A percentile compares a stretch with the other conserved stretches of the same genome.
Conservation (phyloP, 2,113 vertebrate genomes). For the Montifringilla adamsi region DNA sequence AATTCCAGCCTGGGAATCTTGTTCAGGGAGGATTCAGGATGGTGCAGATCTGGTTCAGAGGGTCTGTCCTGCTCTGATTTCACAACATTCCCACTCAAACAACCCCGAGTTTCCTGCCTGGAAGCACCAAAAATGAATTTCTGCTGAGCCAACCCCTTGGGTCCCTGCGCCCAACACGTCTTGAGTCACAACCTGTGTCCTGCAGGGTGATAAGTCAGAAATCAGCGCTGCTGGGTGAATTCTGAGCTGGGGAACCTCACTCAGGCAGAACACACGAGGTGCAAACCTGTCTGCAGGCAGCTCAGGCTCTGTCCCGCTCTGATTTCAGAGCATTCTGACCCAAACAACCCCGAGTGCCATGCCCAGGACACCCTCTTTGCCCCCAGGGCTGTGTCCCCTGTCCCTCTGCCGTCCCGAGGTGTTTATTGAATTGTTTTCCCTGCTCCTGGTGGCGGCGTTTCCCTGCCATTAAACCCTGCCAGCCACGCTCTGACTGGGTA, state of each 20-base stretch:
- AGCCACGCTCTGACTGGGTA: conserved; percentile 77
- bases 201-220: no score
- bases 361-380: neutral
- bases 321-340: neutral
- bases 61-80: accelerated
- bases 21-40: accelerated
- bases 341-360: neutral
- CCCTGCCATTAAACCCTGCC: conserved; percentile 76
- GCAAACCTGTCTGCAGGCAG: neutral
- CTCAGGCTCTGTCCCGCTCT: neutral
- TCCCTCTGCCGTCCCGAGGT: conserved; percentile 9
- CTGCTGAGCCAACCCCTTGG: neutral
- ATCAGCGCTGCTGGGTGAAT: neutral
- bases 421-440: conserved; percentile 83
- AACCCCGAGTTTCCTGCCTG: neutral
- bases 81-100: neutral
- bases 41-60: accelerated
- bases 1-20: neutral
- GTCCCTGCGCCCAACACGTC: accelerated
- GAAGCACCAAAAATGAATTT: neutral
- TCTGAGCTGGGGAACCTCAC: neutral
- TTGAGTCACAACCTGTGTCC: neutral
- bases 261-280: neutral
- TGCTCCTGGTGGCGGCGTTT: conserved; percentile 53
- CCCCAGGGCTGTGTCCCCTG: neutral